These are phyloP conservation scores for Schlechtendalia chinensis DNA, from an alignment of 1,140 invertebrate genomes.

Conservation along the genomic window DNA sequence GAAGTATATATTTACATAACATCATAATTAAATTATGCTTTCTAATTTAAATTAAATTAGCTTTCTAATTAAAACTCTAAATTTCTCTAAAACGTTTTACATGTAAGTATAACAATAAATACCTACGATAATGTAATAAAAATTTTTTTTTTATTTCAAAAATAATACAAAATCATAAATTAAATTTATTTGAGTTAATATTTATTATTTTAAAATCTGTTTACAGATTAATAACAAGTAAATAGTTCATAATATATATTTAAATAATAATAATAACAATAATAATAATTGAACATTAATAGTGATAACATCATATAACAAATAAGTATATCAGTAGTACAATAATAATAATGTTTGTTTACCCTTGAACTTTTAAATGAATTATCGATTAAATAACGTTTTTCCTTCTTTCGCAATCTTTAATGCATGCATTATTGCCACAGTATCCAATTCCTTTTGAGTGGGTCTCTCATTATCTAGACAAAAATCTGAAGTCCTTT, in stretches of 20 bases:
- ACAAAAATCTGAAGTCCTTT: conserved; percentile 72
- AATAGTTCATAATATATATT: not conserved
- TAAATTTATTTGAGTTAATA: no score
- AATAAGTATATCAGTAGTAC: not conserved
- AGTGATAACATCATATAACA: not conserved
- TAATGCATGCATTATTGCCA: conserved; percentile 82
- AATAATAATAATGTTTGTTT: not conserved
- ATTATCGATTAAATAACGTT: conserved; percentile 54
- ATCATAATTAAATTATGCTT: no score
- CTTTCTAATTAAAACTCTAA: no score
- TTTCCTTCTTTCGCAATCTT: conserved; percentile 67
- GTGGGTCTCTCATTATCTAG: conserved; percentile 84
- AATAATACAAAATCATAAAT: no score
- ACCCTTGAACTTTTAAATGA: not conserved
- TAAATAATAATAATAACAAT: no score
- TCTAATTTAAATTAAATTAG: no score
- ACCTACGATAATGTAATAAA: no score
- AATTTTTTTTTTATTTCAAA: no score
- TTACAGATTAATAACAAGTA: not conserved
- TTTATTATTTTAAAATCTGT: not conserved
- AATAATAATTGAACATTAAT: not conserved
- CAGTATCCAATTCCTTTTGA: conserved; percentile 86
- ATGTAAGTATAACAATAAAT: no score
- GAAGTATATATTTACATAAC: no score
- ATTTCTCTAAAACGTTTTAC: no score